phyloP scores from a whole-genome alignment of 2,888 invertebrate species.

The Physocephala rufipes region DNA sequence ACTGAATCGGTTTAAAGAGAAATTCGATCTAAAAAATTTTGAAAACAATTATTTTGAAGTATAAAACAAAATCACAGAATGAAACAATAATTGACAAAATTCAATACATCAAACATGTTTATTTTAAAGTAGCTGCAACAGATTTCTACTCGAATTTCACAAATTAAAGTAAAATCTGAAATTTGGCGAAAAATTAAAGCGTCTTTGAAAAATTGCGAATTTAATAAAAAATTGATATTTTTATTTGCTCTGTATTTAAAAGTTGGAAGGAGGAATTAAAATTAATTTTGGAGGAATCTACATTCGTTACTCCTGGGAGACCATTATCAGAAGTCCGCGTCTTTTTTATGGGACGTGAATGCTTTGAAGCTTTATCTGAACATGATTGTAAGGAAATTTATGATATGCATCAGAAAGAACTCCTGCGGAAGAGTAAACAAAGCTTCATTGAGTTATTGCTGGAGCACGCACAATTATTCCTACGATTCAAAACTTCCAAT shows the following conservation, averaged over 20 bases:
- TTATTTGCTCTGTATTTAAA: slow-evolving; percentile 38
- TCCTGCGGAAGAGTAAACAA: slow-evolving; percentile 87
- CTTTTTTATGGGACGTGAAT: slow-evolving; percentile 92
- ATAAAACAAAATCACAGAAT: too few species aligned
- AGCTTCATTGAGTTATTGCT: slow-evolving; percentile 91
- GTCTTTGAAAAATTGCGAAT: too few species aligned
- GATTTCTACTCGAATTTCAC: too few species aligned
- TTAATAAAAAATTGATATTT: too few species aligned
- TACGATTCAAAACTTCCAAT: slow-evolving; percentile 90
- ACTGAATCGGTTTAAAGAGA: too few species aligned
- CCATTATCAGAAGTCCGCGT: slow-evolving; percentile 89
- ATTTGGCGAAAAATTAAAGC: too few species aligned
- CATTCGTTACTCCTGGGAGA: slow-evolving; percentile 96
- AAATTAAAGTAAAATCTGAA: too few species aligned
- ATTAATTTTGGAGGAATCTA: slow-evolving; percentile 89
- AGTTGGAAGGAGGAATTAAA: slow-evolving; percentile 96
- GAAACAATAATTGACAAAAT: too few species aligned
- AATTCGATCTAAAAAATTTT: too few species aligned
- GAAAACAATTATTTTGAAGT: too few species aligned
- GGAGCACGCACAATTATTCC: slow-evolving; percentile 93
- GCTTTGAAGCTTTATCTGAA: slow-evolving; percentile 90
- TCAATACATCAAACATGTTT: too few species aligned
- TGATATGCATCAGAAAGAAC: slow-evolving; percentile 90
- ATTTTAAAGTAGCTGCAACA: too few species aligned
- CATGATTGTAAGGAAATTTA: slow-evolving; percentile 92